Base-by-base conservation (phyloP, 1,140 invertebrate species). In the Drosophila malerkotliana region DNA sequence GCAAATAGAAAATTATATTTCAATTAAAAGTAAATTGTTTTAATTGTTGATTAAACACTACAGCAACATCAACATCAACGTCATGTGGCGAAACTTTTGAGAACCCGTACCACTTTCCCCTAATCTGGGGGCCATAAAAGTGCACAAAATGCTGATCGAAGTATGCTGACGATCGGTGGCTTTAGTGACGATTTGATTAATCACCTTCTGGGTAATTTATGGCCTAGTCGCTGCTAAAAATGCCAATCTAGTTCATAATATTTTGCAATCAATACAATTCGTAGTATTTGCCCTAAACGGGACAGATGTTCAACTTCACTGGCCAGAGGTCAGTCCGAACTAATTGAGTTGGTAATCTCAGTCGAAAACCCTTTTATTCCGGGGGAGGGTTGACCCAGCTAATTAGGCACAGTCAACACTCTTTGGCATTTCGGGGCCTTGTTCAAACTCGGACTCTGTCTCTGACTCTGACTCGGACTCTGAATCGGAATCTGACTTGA, bases 1-100 rank as follows among this genome's bases (percentile, higher is more conserved):
- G 83, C 79, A 87, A 87, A 87, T 88, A 87, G 84, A 87, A 87
- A 87, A 88, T 87, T 87, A 87, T 88, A 88, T 87, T 79, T 82
- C 83, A 87, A 87, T 87, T 87, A 87, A 87, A 87, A 83, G 72
- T 83, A 83, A 87, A 87, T 89, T 87, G 81, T 87, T 84, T 83
- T 88, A 89, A 87, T 88, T 89, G 84, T 79, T 88, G 79, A 77
- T 79, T 74, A 87, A 81, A 81, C 68, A 72, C 51, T 26, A 55
- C 72, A 49, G 52, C 41, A 63, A 62, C 71, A 24, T 37, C 49
- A 66, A 56, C 69, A 15, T 41, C 54, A 71, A 62, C 60, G 60
- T 71, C 66, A 77, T 77, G 66, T 77, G 75, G 71, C 68, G 37
- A 73, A 73, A 73, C 58, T 54, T 73, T 56, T 21, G 34, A 62